Evolutionary conservation across 2,797 vertebrate genomes (phyloP), one percentile per base, ranked within the genome.

Genomic region (Pteronotus mesoamericanus): DNA sequence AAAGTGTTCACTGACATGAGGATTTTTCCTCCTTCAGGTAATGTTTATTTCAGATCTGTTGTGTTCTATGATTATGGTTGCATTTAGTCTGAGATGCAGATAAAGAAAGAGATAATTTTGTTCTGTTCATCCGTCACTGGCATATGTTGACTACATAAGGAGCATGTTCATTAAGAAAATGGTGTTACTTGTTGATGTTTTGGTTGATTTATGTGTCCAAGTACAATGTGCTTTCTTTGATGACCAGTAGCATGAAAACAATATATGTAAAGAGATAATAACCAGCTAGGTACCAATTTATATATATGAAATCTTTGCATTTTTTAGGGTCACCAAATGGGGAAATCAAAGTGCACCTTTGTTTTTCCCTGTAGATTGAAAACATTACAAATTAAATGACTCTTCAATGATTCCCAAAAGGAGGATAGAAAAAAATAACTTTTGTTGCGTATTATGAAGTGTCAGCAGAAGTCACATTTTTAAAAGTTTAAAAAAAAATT

Each of bases 361-460:
- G 59, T 46, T 92, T 84, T 74, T 19, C 16, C 5, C 34, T 83
- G n/a, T 42, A 53, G 42, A 19, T 69, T 89, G 34, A 83, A 88
- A 86, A 18, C 22, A 69, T 37, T 61, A 59, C 53, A 69, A 79
- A 95, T 91, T 96, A 89, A 88, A 84, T 74, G 77, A 77, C 55
- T 61, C 55, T 78, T 72, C 5, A 18, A 82, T 78, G 21, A 74
- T 95, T 92, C 59, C n/a, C 57, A 51, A 46, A 48, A 48, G 29
- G 57, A 79, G 5, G 15, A 90, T 5, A 75, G 14, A 19, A 71
- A 93, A 39, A 78, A 75, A 59, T 21, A 92, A 1, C 7, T 71
- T 94, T 42, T 87, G 59, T 24, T 92, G 29, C 69, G 11, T 42
- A 32, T 85, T 83, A n/a, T 80, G 82, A 86, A 74, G 87, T 87